Conservation (phyloP, 2,888 invertebrate species). For the Drosophila paucipuncta region DNA sequence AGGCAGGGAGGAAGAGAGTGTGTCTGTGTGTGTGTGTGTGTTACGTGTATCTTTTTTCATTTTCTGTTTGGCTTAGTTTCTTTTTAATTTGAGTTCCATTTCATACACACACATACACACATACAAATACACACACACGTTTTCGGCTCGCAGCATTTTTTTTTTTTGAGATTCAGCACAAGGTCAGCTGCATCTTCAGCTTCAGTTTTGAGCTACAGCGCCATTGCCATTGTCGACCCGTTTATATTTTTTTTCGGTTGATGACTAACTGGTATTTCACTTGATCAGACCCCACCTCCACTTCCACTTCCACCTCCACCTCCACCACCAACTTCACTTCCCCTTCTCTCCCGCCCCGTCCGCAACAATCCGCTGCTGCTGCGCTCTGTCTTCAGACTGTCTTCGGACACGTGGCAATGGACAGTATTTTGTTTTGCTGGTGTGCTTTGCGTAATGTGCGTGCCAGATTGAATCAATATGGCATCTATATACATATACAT, state of each 20-base stretch:
- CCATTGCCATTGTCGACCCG: constrained; percentile 64
- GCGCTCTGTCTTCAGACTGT: constrained; percentile 7
- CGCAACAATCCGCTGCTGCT: constrained; percentile 5
- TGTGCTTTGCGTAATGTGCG: constrained; percentile 48
- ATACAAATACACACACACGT: not conserved
- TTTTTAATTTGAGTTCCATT: constrained; percentile 36
- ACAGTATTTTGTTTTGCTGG: constrained; percentile 4
- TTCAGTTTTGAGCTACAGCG: constrained; percentile 20
- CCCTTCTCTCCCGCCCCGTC: not conserved
- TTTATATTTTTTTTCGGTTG: constrained; percentile 35
- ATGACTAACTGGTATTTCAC: constrained; percentile 75
- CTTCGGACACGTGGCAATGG: constrained; percentile 50
- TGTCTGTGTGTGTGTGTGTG: constrained; percentile 26
- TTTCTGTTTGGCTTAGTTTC: constrained; percentile 17
- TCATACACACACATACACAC: not conserved
- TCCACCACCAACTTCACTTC: not conserved
- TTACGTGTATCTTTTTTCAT: constrained; percentile 25
- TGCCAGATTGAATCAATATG: constrained; percentile 38
- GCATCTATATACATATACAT: not conserved
- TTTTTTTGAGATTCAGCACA: constrained; percentile 70
- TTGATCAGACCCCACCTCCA: constrained; percentile 20
- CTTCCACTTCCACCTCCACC: not conserved
- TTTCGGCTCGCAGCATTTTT: constrained; percentile 36
- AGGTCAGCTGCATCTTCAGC: constrained; percentile 79
- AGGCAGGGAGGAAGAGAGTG: not conserved